A percentile compares a stretch with the other conserved stretches of the same genome.
Evolutionary conservation across 2,113 vertebrate genomes (phyloP).

Genomic region (Misgurnus mizolepis): DNA sequence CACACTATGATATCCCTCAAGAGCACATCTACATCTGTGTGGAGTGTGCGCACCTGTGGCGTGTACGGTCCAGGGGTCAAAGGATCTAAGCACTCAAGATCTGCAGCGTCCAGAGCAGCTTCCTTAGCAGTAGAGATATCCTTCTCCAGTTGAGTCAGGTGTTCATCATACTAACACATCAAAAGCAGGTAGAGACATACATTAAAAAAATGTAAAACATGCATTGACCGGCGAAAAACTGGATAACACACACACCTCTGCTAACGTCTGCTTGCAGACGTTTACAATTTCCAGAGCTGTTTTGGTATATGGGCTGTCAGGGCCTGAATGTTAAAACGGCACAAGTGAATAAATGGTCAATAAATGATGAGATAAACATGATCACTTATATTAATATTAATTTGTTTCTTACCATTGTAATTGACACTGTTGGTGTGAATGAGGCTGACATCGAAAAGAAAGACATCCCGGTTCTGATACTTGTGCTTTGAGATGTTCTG

Average conservation of each 20-base stretch:
- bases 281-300: conserved; percentile 94
- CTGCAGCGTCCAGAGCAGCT: conserved; percentile 94
- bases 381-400: no score
- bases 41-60: conserved; percentile 80
- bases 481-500: conserved; percentile 99
- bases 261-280: conserved; percentile 90
- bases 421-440: conserved; percentile 94
- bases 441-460: conserved; percentile 90
- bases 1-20: not conserved
- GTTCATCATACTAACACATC: conserved; percentile 89
- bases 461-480: conserved; percentile 95
- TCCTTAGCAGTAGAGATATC: conserved; percentile 98
- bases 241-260: conserved; percentile 79
- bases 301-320: conserved; percentile 94
- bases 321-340: conserved; percentile 70
- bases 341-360: not conserved
- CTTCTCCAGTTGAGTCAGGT: conserved; percentile 95
- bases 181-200: conserved; percentile 31
- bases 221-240: not conserved
- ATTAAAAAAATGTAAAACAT: not conserved
- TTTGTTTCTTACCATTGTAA: conserved; percentile 86
- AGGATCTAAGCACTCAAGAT: conserved; percentile 91
- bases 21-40: conserved; percentile 13
- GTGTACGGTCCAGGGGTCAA: conserved; percentile 95
- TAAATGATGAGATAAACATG: not conserved